Percentiles rank a stretch among this genome's conserved stretches.
Conservation (phyloP, 2,888 invertebrate species). For the Epinotia nisella region DNA sequence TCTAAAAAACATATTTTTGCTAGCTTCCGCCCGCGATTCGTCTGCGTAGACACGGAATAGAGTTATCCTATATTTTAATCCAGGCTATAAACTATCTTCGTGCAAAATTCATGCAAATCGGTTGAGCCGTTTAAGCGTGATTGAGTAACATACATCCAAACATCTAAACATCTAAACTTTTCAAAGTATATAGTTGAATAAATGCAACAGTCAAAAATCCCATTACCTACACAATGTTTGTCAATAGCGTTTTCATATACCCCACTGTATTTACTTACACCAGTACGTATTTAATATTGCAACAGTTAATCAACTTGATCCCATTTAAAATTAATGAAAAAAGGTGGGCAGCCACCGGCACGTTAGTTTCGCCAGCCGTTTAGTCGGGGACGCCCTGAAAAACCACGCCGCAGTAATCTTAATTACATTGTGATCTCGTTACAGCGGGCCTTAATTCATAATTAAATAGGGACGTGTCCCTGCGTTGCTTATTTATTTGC, state of each 20-base stretch:
- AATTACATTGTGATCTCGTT: slow-evolving; percentile 84
- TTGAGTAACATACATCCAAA: too few relatives aligned
- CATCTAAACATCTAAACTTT: too few relatives aligned
- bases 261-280: not conserved
- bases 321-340: slow-evolving; percentile 55
- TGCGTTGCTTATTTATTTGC: slow-evolving; percentile 78
- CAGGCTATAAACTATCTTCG: too few relatives aligned
- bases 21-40: too few relatives aligned
- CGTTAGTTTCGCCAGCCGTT: slow-evolving; percentile 70
- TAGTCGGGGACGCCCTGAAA: slow-evolving; percentile 71
- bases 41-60: too few relatives aligned
- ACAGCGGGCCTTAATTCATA: slow-evolving; percentile 82
- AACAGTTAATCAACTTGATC: slow-evolving; percentile 42
- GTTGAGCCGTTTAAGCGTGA: too few relatives aligned
- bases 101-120: too few relatives aligned
- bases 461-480: slow-evolving; percentile 82
- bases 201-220: not conserved
- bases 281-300: slow-evolving; percentile 35
- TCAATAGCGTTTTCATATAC: not conserved
- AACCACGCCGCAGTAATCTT: slow-evolving; percentile 81
- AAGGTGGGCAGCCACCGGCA: slow-evolving; percentile 52
- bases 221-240: not conserved
- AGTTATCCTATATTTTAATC: too few relatives aligned
- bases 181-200: not conserved
- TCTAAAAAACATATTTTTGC: too few relatives aligned